Percentiles rank a stretch among this genome's conserved stretches.
phyloP scores from a whole-genome alignment of 2,113 vertebrate genomes.

The Erythrocercus mccallii region DNA sequence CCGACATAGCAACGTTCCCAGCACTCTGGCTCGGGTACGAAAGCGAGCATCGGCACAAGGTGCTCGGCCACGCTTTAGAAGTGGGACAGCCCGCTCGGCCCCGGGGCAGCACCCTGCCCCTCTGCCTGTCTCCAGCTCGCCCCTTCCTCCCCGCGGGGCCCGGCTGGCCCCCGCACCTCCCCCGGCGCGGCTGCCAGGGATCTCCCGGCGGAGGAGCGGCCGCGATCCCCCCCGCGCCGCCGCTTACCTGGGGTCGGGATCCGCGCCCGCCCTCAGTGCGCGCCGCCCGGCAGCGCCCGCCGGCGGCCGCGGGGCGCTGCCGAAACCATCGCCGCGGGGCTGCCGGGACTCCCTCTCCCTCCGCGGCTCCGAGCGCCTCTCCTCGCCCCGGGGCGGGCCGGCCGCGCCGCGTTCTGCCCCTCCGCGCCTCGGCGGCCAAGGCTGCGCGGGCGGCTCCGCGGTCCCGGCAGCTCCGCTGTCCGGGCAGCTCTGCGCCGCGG shows the following conservation, averaged over 20 bases:
- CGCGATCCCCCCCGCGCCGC: neutral
- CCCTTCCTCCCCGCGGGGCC: neutral
- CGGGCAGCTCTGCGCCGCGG: no score
- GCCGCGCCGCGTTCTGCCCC: no score
- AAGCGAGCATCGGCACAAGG: neutral
- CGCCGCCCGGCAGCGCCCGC: neutral
- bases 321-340: no score
- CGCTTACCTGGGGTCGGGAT: neutral
- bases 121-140: neutral
- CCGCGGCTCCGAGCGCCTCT: no score
- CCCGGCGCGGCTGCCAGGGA: neutral
- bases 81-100: neutral
- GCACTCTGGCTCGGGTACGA: fast-evolving
- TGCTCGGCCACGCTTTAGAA: neutral
- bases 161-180: neutral
- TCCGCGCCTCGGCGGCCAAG: no score
- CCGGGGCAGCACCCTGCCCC: neutral
- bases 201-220: neutral
- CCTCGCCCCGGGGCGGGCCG: no score
- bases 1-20: neutral
- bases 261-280: neutral
- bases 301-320: neutral
- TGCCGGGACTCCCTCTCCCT: no score
- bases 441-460: no score
- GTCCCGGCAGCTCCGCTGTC: no score